These are phyloP conservation scores for Scortum barcoo DNA, from an alignment of 2,113 vertebrate species.

Conservation along the genomic window DNA sequence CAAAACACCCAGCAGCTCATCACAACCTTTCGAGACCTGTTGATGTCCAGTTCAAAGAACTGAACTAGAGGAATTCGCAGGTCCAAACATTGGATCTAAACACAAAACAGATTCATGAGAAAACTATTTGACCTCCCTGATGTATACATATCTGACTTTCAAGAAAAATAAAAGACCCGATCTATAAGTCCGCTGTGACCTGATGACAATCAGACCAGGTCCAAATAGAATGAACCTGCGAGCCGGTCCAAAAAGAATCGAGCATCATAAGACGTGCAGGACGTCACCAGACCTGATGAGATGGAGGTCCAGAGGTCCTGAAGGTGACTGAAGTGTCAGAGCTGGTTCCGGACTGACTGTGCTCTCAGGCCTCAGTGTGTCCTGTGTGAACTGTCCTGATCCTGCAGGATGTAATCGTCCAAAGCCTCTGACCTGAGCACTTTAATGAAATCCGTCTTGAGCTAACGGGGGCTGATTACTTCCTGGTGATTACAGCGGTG, in stretches of 20 bases:
- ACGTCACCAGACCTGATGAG: too few relatives aligned
- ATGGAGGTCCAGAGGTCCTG: neutral
- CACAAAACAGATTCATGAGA: too few relatives aligned
- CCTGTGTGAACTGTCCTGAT: constrained; percentile 40
- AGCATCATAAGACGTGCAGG: too few relatives aligned
- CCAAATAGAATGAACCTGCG: too few relatives aligned
- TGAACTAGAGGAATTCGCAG: too few relatives aligned
- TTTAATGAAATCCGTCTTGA: constrained; percentile 67
- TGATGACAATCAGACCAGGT: too few relatives aligned
- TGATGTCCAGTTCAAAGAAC: neutral
- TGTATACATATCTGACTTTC: too few relatives aligned
- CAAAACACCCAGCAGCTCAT: neutral
- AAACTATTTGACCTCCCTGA: too few relatives aligned
- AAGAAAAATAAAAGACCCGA: too few relatives aligned
- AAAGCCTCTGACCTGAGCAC: constrained; percentile 68
- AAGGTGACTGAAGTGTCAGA: neutral
- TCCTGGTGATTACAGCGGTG: constrained; percentile 57
- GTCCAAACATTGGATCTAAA: too few relatives aligned
- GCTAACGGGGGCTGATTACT: constrained; percentile 62
- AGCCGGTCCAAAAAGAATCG: too few relatives aligned
- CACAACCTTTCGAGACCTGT: neutral
- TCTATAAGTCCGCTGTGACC: too few relatives aligned
- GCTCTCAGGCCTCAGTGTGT: neutral
- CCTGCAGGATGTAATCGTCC: constrained; percentile 52
- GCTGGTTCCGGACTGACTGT: neutral